Conservation (phyloP, 2,888 invertebrate species). For the Microctonus brassicae region DNA sequence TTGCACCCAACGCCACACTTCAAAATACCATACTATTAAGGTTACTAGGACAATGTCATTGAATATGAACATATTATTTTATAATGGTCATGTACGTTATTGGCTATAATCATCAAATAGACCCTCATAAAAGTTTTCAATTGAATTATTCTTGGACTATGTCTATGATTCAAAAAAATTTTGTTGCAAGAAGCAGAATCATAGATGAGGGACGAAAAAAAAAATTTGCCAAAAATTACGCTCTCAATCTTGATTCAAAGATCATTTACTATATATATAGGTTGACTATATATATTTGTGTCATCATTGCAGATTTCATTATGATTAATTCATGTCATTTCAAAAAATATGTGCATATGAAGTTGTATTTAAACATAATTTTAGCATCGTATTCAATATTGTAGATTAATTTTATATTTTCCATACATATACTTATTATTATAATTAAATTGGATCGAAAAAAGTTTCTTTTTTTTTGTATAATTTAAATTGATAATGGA, state of each 20-base stretch:
- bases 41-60: not conserved
- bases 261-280: not conserved
- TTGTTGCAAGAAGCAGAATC: not conserved
- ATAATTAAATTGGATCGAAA: too few species aligned
- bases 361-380: too few species aligned
- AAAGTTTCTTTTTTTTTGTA: too few species aligned
- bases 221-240: not conserved
- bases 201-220: not conserved
- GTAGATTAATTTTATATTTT: too few species aligned
- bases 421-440: too few species aligned
- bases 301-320: too few species aligned
- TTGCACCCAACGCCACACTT: not conserved
- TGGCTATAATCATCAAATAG: not conserved
- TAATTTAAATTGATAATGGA: too few species aligned
- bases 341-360: too few species aligned
- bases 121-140: not conserved
- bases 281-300: too few species aligned
- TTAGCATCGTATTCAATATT: too few species aligned
- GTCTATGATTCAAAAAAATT: not conserved
- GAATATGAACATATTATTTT: not conserved
- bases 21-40: not conserved
- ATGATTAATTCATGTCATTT: too few species aligned
- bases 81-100: not conserved
- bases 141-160: not conserved
- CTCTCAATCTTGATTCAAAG: not conserved